phyloP scores from a whole-genome alignment of 2,888 invertebrate species.

The Phorcus lineatus region DNA sequence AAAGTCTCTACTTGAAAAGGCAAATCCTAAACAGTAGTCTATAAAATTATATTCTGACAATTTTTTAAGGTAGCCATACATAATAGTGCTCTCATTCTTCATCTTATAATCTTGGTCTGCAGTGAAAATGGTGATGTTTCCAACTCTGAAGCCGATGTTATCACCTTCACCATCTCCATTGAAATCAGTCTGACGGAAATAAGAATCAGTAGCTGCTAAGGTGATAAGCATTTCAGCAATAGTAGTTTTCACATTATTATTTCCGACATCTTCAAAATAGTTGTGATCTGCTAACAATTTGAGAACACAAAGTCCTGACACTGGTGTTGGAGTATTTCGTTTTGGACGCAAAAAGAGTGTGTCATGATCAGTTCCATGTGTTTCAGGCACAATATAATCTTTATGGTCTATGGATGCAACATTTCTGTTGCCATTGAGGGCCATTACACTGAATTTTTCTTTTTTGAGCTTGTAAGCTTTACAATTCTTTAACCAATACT shows the following conservation, averaged over 20 bases:
- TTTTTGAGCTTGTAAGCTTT: neutral
- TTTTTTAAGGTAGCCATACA: conserved; percentile 45
- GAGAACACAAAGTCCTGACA: conserved; percentile 48
- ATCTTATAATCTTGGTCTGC: conserved; percentile 40
- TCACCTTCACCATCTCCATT: conserved; percentile 65
- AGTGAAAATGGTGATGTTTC: conserved; percentile 51
- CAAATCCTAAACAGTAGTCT: conserved; percentile 53
- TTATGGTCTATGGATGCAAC: neutral
- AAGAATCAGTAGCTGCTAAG: conserved; percentile 59
- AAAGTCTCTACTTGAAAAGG: conserved; percentile 61
- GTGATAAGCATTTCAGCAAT: conserved; percentile 60
- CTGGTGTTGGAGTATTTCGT: neutral
- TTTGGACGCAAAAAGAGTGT: no score
- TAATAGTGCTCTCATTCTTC: conserved; percentile 34
- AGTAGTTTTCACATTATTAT: conserved; percentile 41
- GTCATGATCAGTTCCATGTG: no score
- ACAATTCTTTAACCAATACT: neutral
- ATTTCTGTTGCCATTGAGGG: neutral
- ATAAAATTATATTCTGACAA: conserved; percentile 58
- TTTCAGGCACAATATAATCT: neutral
- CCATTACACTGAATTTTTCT: neutral
- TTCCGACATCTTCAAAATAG: conserved; percentile 55
- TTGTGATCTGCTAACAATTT: conserved; percentile 66
- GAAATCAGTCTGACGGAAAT: conserved; percentile 69
- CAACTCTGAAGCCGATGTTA: conserved; percentile 64